Evolutionary conservation across 1,140 invertebrate genomes (phyloP).

Genomic region (Cephus cinctus): DNA sequence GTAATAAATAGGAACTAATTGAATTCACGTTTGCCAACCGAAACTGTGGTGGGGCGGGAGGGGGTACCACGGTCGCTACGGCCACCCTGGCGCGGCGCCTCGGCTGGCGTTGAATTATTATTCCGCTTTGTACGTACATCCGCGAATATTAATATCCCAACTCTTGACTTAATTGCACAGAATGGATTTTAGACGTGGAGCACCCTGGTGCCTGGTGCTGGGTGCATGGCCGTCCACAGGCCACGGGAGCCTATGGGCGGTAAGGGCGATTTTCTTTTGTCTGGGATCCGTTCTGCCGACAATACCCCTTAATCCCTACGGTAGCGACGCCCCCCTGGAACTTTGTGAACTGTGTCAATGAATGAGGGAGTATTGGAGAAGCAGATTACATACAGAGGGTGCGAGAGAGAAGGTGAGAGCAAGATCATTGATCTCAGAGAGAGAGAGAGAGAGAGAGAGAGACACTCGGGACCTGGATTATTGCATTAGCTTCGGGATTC

Average conservation of each 20-base stretch:
- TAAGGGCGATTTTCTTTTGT: conserved; percentile 32
- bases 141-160: conserved; percentile 50
- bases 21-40: conserved; percentile 40
- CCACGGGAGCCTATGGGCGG: no score
- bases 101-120: conserved; percentile 45
- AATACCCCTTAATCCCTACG: conserved; percentile 24
- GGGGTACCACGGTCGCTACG: no score
- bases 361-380: conserved; percentile 15
- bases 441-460: no score
- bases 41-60: no score
- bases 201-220: neutral
- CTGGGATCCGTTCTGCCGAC: conserved; percentile 21
- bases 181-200: conserved; percentile 40
- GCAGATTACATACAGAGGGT: no score
- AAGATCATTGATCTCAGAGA: no score
- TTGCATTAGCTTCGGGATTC: neutral
- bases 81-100: conserved; percentile 21
- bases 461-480: no score
- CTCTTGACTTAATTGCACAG: conserved; percentile 49
- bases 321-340: conserved; percentile 13
- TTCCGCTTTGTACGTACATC: conserved; percentile 48
- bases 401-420: neutral
- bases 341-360: conserved; percentile 19
- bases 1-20: conserved; percentile 47
- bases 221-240: no score